phyloP scores from a whole-genome alignment of 2,888 invertebrate genomes.

The Cephus pulcher region DNA sequence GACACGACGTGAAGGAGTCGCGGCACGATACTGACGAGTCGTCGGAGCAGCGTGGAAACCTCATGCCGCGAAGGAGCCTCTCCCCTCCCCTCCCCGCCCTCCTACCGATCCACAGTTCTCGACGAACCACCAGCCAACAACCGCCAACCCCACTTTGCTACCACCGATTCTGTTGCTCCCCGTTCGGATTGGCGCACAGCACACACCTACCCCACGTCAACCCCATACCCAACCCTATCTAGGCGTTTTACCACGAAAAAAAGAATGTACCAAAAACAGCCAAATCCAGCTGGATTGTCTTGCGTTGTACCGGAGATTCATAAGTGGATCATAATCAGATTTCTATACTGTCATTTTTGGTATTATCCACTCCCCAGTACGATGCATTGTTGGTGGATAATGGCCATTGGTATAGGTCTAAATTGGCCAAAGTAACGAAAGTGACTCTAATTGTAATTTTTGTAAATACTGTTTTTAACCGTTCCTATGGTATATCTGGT shows the following conservation, averaged over 20 bases:
- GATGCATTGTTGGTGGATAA: no score
- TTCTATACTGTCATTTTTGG: not conserved
- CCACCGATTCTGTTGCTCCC: not conserved
- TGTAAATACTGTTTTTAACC: not conserved
- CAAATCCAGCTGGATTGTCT: not conserved
- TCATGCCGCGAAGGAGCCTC: conserved; percentile 50
- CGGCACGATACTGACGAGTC: conserved; percentile 63
- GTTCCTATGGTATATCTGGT: not conserved
- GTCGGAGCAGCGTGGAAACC: conserved; percentile 57
- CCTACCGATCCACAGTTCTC: conserved; percentile 35
- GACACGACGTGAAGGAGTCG: conserved; percentile 58
- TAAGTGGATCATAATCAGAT: not conserved
- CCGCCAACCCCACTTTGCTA: not conserved
- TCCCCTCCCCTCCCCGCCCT: conserved; percentile 21
- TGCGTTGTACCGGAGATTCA: not conserved
- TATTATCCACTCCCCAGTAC: no score
- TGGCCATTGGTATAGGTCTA: not conserved
- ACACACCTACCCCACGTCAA: not conserved
- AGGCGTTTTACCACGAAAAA: not conserved
- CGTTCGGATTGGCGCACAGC: not conserved
- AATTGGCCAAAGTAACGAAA: not conserved
- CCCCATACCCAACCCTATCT: not conserved
- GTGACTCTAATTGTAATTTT: not conserved
- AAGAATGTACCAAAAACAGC: not conserved
- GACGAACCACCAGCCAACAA: not conserved